Evolutionary conservation across 2,113 vertebrate genomes (phyloP).

Genomic region (Athene cunicularia): DNA sequence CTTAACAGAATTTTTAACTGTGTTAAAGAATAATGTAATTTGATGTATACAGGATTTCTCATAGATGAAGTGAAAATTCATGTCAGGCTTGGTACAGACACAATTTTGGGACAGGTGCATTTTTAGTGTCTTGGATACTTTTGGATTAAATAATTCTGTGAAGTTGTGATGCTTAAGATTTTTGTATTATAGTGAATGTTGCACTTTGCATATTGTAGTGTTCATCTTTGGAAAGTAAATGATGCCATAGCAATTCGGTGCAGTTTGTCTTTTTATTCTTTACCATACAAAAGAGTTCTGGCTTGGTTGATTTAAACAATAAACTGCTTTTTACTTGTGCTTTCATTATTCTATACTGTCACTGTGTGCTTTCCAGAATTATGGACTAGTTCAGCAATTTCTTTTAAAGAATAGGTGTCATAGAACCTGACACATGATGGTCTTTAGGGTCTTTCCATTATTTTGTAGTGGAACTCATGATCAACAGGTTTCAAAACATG

Average conservation of each 20-base stretch:
- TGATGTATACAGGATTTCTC: neutral
- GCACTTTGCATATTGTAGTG: neutral
- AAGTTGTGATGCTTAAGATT: neutral
- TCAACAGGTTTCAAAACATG: constrained; percentile 15
- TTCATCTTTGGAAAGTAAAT: neutral
- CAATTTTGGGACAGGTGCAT: neutral
- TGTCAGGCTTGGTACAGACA: neutral
- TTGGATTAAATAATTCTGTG: neutral
- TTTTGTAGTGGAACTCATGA: constrained; percentile 45
- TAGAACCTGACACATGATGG: constrained; percentile 42
- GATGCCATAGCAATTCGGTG: neutral
- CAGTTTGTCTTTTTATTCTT: constrained; percentile 21
- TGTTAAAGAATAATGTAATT: neutral
- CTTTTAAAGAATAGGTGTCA: constrained; percentile 43
- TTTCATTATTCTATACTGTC: constrained; percentile 49
- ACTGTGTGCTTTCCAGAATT: constrained; percentile 59
- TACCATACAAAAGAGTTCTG: constrained; percentile 24
- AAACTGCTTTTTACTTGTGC: constrained; percentile 42
- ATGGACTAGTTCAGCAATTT: constrained; percentile 66
- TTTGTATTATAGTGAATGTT: neutral
- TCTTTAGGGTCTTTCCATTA: constrained; percentile 49
- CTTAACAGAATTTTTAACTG: neutral
- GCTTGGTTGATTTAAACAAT: constrained; percentile 19
- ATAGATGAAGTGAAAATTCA: neutral
- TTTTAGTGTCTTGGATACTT: neutral